Evolutionary conservation across 2,113 vertebrate species (phyloP).

Genomic region (Varanus komodoensis): DNA sequence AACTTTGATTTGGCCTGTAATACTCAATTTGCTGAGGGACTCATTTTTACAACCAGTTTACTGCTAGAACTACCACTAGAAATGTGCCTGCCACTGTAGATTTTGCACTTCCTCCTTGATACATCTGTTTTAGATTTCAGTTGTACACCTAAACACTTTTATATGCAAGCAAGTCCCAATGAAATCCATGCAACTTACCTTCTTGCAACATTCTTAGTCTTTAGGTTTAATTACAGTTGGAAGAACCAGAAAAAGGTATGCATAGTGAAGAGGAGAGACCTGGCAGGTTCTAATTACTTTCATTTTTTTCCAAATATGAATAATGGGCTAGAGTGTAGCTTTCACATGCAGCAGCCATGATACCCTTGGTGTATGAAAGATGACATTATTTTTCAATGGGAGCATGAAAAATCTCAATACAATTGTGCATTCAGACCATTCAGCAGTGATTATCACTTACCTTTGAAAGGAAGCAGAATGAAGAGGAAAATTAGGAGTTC

Average conservation of each 20-base stretch:
- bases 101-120: not conserved
- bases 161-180: not conserved
- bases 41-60: slow-evolving; percentile 23
- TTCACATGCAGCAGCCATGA: not conserved
- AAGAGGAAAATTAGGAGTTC: not conserved
- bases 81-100: not conserved
- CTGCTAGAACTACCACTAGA: slow-evolving; percentile 5
- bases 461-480: not conserved
- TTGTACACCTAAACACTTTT: slow-evolving; percentile 5
- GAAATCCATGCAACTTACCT: not conserved
- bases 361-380: not conserved
- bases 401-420: not conserved
- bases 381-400: not conserved
- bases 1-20: not conserved
- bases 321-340: not conserved
- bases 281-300: not conserved
- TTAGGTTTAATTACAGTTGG: not conserved
- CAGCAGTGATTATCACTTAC: not conserved
- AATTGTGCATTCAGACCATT: not conserved
- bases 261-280: not conserved
- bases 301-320: not conserved
- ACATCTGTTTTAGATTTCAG: slow-evolving; percentile 23
- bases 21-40: slow-evolving; percentile 12
- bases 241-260: not conserved
- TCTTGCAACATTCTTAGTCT: not conserved